phyloP scores from a whole-genome alignment of 2,797 vertebrate species.

The Anguilla anguilla region DNA sequence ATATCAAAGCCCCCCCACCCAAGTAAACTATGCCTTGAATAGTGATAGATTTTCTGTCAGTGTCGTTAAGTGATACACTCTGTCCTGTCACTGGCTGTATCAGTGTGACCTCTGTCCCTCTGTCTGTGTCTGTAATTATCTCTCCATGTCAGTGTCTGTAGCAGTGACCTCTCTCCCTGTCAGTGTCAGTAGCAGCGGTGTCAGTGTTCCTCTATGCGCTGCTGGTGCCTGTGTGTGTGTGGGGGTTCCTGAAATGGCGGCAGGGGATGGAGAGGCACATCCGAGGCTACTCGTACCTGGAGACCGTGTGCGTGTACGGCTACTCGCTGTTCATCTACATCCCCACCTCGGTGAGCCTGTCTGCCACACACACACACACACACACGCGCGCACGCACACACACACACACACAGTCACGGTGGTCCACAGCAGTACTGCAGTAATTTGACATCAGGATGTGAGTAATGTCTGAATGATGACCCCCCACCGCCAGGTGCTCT shows the following conservation, averaged over 20 bases:
- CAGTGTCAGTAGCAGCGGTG: slow-evolving; percentile 78
- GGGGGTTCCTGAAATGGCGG: slow-evolving; percentile 85
- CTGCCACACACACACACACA: neutral
- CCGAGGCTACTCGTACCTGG: slow-evolving; percentile 82
- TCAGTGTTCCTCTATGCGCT: slow-evolving; percentile 83
- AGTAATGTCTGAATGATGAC: neutral
- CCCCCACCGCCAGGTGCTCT: slow-evolving; percentile 73
- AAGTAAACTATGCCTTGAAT: too few species aligned
- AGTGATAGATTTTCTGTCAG: neutral
- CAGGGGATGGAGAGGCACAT: slow-evolving; percentile 65
- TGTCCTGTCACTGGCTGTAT: neutral
- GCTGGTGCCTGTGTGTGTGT: slow-evolving; percentile 81
- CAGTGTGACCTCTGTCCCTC: too few species aligned
- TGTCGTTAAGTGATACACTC: neutral
- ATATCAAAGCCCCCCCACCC: too few species aligned
- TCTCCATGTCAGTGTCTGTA: neutral
- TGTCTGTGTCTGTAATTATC: neutral
- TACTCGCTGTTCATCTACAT: slow-evolving; percentile 87
- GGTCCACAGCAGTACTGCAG: neutral
- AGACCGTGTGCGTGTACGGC: slow-evolving; percentile 85
- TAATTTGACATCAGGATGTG: neutral
- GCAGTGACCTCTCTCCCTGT: neutral
- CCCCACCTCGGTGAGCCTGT: slow-evolving; percentile 80
- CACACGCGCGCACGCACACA: neutral
- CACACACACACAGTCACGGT: neutral